phyloP scores from a whole-genome alignment of 1,140 invertebrate species.

The Cylas formicarius region DNA sequence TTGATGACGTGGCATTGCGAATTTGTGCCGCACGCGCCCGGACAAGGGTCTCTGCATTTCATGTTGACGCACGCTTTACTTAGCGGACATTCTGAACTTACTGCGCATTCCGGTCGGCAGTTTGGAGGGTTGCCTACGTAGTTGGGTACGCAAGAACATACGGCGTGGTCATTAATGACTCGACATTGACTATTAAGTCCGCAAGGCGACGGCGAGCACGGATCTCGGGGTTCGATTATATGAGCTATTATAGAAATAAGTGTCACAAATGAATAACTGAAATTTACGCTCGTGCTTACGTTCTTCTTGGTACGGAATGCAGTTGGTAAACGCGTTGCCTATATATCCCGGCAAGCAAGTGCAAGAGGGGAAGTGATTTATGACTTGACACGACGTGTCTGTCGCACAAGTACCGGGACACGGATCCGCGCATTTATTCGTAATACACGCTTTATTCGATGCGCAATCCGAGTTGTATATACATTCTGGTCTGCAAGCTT shows the following conservation, averaged over 20 bases:
- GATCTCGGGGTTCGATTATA: slow-evolving; percentile 32
- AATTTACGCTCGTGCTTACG: slow-evolving; percentile 33
- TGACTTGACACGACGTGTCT: slow-evolving; percentile 71
- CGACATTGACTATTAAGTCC: slow-evolving; percentile 60
- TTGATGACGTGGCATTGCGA: slow-evolving; percentile 58
- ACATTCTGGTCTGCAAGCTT: slow-evolving; percentile 72
- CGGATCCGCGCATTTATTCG: slow-evolving; percentile 76
- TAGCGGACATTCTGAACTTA: slow-evolving; percentile 53
- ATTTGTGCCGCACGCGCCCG: slow-evolving; percentile 53
- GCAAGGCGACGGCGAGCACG: slow-evolving; percentile 57
- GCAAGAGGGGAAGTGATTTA: slow-evolving; percentile 77
- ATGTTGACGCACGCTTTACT: slow-evolving; percentile 55
- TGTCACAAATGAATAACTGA: no score
- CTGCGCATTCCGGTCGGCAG: slow-evolving; percentile 55
- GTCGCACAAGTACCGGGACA: slow-evolving; percentile 72
- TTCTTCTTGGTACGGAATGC: slow-evolving; percentile 40
- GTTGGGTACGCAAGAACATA: slow-evolving; percentile 56
- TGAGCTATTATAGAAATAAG: neutral
- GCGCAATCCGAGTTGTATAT: slow-evolving; percentile 75
- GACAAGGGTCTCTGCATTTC: slow-evolving; percentile 57
- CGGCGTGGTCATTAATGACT: slow-evolving; percentile 46
- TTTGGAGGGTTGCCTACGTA: slow-evolving; percentile 53
- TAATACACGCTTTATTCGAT: slow-evolving; percentile 70
- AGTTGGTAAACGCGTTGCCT: slow-evolving; percentile 65
- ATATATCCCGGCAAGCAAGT: slow-evolving; percentile 62